Conservation (phyloP, 64 coral and sea anemone genomes). For the Pocillopora verrucosa region DNA sequence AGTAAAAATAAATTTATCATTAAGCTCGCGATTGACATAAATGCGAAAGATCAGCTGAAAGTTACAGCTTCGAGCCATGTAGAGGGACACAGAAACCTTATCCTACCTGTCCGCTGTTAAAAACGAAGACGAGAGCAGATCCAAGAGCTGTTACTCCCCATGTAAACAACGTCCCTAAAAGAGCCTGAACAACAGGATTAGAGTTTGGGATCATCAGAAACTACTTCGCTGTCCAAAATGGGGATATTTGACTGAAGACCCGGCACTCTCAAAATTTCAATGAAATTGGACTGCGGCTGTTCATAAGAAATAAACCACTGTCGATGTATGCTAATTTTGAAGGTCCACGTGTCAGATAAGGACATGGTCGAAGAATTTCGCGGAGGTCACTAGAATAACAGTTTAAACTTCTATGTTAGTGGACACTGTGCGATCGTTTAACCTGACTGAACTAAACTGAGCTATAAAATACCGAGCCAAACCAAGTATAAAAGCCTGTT, state of each 20-base stretch:
- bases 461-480: not conserved
- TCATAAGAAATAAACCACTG: not conserved
- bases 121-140: constrained; percentile 92
- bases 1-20: not conserved
- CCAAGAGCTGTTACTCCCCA: constrained; percentile 94
- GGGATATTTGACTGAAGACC: not conserved
- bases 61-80: not conserved
- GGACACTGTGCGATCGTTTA: too few species aligned
- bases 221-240: not conserved
- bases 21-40: not conserved
- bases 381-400: not conserved
- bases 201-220: constrained; percentile 72
- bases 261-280: not conserved
- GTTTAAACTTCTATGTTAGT: too few species aligned
- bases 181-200: constrained; percentile 85
- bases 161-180: constrained; percentile 93
- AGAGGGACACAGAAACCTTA: not conserved
- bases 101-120: constrained; percentile 84
- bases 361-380: not conserved
- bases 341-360: not conserved
- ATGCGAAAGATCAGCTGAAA: not conserved
- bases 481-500: not conserved
- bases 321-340: not conserved
- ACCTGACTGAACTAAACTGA: too few species aligned
- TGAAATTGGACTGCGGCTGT: not conserved